A percentile compares a stretch with the other conserved stretches of the same genome.
These are phyloP conservation scores for Zelostemma sp. DNA, from an alignment of 1,140 invertebrate genomes.

Conservation along the genomic window DNA sequence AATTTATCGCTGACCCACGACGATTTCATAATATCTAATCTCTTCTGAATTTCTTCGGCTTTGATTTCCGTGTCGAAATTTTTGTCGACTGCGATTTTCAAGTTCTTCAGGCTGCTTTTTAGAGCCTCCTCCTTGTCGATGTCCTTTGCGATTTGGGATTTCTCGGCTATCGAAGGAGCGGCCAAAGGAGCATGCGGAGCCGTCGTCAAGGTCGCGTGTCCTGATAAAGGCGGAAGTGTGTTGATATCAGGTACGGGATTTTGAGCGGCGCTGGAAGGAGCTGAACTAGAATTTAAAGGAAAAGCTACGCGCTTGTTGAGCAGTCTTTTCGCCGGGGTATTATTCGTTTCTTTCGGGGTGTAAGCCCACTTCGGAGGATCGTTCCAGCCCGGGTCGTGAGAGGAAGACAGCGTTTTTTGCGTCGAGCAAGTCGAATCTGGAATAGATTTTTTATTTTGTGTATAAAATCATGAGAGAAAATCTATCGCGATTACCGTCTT, in stretches of 20 bases:
- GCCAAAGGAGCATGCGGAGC: constrained; percentile 51
- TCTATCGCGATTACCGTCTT: no score
- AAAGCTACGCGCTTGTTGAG: constrained; percentile 70
- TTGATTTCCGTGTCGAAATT: constrained; percentile 37
- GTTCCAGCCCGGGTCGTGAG: constrained; percentile 69
- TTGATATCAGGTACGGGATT: constrained; percentile 13
- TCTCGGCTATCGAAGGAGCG: constrained; percentile 15
- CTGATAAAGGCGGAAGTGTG: constrained; percentile 45
- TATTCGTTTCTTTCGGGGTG: constrained; percentile 25
- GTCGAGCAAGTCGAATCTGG: constrained; percentile 43
- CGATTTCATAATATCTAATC: constrained; percentile 62
- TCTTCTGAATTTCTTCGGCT: constrained; percentile 59
- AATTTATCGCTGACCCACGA: constrained; percentile 67
- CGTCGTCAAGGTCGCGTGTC: constrained; percentile 42
- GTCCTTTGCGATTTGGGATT: background rate
- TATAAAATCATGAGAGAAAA: no score
- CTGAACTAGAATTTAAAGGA: constrained; percentile 54
- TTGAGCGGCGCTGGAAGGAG: constrained; percentile 12
- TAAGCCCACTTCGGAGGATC: constrained; percentile 69
- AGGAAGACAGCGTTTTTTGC: constrained; percentile 56
- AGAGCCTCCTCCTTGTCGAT: constrained; percentile 54
- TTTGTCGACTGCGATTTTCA: constrained; percentile 51
- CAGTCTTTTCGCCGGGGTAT: constrained; percentile 52
- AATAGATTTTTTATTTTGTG: no score
- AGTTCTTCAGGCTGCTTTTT: constrained; percentile 49